Evolutionary conservation across 2,888 invertebrate species (phyloP), one percentile per base, ranked within the genome.

Genomic region (Drosophila recens): DNA sequence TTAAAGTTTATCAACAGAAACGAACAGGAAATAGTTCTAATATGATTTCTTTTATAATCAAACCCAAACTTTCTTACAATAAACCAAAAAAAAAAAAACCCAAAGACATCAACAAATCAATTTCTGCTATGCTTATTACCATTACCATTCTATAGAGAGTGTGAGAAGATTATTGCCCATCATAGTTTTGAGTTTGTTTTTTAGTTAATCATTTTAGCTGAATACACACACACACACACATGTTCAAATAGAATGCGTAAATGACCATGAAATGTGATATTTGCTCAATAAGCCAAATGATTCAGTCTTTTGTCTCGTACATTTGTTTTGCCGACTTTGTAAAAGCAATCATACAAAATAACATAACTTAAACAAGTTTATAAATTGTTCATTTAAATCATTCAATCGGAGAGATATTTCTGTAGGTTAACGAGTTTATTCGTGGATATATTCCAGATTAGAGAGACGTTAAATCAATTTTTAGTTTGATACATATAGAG

Each of bases 241-340:
- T 5, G 23, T 5, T 38, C 23, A 54, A 68, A 63, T 57, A 67
- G 52, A 65, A 74, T 70, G 80, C 90, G 83, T 76, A 72, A 85
- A 79, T 79, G 59, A 77, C 80, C 90, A 89, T 87, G 87, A 87
- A 79, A 61, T 73, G 75, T 67, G 71, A 34, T 54, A 75, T 81
- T 81, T 87, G 87, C 71, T 61, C 46, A 43, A 46, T 40, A 53
- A 17, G 51, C 23, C 23, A 68, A 48, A 15, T 52, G 23, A 59
- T 49, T 30, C 51, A 20, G 34, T 67, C 27, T 48, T 49, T 63
- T 33, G 66, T 73, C 71, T 75, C 46, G 53, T 65, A 67, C 84
- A 84, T 90, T 90, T 90, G 90, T 90, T 90, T 87, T 77, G 87
- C 90, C 89, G 80, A 61, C 62, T 76, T 51, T 70, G 70, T 67